phyloP scores from a whole-genome alignment of 2,888 invertebrate genomes.

The Augochlorella aurata region DNA sequence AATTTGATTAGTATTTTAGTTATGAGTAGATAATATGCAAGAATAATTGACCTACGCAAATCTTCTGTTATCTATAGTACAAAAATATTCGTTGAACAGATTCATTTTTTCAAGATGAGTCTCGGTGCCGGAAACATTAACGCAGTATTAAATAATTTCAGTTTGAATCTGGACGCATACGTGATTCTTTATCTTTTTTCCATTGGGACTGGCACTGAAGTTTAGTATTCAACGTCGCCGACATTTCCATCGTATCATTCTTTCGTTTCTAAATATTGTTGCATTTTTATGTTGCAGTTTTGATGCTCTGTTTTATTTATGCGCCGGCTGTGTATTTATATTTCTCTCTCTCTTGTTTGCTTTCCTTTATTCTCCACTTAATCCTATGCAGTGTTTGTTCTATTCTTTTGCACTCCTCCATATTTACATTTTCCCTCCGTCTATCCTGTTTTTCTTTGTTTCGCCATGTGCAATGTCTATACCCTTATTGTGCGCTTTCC shows the following conservation, averaged over 20 bases:
- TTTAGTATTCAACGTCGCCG: no score
- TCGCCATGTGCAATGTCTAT: background rate
- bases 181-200: no score
- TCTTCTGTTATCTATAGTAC: no score
- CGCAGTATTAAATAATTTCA: no score
- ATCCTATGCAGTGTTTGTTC: constrained; percentile 5
- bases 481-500: background rate
- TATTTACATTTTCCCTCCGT: background rate
- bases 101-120: no score
- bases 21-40: no score
- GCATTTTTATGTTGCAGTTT: background rate
- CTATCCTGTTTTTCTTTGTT: background rate
- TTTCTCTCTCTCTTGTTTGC: background rate
- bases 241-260: background rate
- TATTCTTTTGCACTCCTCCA: background rate
- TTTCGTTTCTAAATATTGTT: background rate
- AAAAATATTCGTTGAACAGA: no score
- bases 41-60: no score
- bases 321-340: background rate
- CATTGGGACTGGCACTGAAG: no score
- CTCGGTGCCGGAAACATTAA: no score
- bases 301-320: background rate
- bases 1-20: no score
- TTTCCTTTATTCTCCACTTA: background rate
- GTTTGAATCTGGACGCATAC: no score